These are phyloP conservation scores for Atractosteus spatula DNA, from an alignment of 2,113 vertebrate genomes.

Conservation along the genomic window DNA sequence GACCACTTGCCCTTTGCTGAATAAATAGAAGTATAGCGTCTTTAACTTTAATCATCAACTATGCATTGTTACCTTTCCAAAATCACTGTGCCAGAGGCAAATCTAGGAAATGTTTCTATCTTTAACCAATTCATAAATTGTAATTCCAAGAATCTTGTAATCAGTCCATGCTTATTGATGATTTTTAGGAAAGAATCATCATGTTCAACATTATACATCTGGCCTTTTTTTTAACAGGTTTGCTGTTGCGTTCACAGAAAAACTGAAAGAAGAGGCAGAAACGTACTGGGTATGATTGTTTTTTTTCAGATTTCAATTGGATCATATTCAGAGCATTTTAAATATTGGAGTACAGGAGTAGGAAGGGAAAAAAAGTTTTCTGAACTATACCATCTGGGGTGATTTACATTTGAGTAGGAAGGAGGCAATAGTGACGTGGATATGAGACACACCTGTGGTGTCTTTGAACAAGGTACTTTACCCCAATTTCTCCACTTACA, in stretches of 20 bases:
- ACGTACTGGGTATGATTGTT: constrained; percentile 72
- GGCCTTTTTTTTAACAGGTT: constrained; percentile 67
- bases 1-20: constrained; percentile 35
- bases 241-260: constrained; percentile 82
- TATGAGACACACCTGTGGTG: too few relatives aligned
- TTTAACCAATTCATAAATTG: too few relatives aligned
- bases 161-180: not conserved
- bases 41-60: constrained; percentile 33
- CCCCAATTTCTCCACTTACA: too few relatives aligned
- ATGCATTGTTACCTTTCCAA: constrained; percentile 22
- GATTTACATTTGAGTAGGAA: too few relatives aligned
- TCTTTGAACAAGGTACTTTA: too few relatives aligned
- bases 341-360: too few relatives aligned
- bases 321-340: too few relatives aligned
- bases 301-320: not conserved
- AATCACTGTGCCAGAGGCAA: not conserved
- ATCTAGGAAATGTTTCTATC: not conserved
- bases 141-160: too few relatives aligned
- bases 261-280: constrained; percentile 76
- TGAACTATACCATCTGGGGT: too few relatives aligned
- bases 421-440: too few relatives aligned
- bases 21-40: constrained; percentile 29
- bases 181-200: not conserved
- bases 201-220: not conserved
- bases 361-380: too few relatives aligned